Base-by-base conservation (phyloP, 2,113 vertebrate genomes). In the Nothobranchius kuhntae region DNA sequence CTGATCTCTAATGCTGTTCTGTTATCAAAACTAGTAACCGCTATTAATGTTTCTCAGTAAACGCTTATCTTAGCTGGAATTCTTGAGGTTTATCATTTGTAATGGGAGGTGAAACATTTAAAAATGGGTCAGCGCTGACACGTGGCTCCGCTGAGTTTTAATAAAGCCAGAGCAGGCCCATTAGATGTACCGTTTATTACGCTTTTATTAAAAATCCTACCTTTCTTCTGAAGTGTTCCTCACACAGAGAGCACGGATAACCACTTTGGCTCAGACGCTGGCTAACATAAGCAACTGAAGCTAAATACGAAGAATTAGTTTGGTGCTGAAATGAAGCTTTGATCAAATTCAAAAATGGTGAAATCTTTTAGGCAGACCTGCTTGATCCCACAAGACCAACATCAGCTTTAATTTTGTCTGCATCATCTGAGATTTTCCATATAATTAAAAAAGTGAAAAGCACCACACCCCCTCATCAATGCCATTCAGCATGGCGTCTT, bases 41-140 rank as follows among this genome's bases (percentile, higher is more conserved):
- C 14, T 2, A 55, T 38, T 81, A 35, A 45, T 4, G 55, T 57
- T 73, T 55, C 10, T 53, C 45, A 36, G 57, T 65, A 36, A 72
- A 70, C 63, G 24, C 59, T 44, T 15, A 2, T 8, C 44, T 51
- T 0, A 3, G 36, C 17, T 45, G 68, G 61, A 52, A 44, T 1
- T 17, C 30, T 9, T 2, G 0, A 15, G n/a, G 36, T 65, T 56
- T 68, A 15, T 13, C 8, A 8, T 71, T 63, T n/a, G 7, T 53
- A 48, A 35, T 38, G 48, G 26, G 60, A 44, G 72, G 59, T 77
- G 57, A 65, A 68, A 80, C 13, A 15, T 73, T 47, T 46, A 64
- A 17, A 88, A 87, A 82, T 8, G 63, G 70, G 59, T 85, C 70
- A 38, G 11, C 26, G 58, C 53, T 87, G 85, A 91, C 88, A 90